phyloP scores from a whole-genome alignment of 2,888 invertebrate genomes.

The Timema podura region DNA sequence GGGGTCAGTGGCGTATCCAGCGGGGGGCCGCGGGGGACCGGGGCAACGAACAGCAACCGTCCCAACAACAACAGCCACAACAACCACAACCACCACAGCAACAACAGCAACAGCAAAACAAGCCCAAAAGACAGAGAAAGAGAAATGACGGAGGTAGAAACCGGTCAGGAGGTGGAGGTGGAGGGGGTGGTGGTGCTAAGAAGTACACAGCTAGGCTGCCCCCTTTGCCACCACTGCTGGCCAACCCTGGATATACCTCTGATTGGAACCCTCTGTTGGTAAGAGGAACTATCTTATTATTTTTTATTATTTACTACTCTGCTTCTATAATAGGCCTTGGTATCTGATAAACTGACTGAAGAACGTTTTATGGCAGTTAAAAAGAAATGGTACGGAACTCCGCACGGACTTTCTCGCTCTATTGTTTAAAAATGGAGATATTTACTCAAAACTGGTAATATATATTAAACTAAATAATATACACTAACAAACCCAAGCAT shows the following conservation, averaged over 20 bases:
- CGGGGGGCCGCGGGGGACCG: constrained; percentile 33
- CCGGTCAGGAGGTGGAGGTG: constrained; percentile 21
- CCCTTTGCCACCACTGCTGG: constrained; percentile 47
- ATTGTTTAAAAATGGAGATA: no score
- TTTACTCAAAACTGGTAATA: no score
- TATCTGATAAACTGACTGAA: neutral
- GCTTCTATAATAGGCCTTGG: neutral
- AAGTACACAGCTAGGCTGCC: constrained; percentile 43
- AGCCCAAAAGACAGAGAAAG: constrained; percentile 31
- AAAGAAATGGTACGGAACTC: no score
- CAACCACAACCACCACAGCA: constrained; percentile 13
- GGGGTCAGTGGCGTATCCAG: constrained; percentile 51
- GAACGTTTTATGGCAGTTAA: neutral
- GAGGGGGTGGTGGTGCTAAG: constrained; percentile 26
- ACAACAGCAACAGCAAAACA: constrained; percentile 15
- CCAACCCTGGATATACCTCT: constrained; percentile 67
- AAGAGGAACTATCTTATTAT: constrained; percentile 42
- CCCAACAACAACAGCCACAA: constrained; percentile 15
- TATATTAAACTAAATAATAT: no score
- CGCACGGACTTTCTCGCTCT: no score
- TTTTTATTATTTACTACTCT: constrained; percentile 27
- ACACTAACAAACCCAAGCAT: no score
- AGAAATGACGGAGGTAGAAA: constrained; percentile 27
- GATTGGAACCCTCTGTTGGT: constrained; percentile 66
- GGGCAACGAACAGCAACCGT: constrained; percentile 29